Base-by-base conservation (phyloP, 1,140 invertebrate genomes). In the Asbolus verrucosus region DNA sequence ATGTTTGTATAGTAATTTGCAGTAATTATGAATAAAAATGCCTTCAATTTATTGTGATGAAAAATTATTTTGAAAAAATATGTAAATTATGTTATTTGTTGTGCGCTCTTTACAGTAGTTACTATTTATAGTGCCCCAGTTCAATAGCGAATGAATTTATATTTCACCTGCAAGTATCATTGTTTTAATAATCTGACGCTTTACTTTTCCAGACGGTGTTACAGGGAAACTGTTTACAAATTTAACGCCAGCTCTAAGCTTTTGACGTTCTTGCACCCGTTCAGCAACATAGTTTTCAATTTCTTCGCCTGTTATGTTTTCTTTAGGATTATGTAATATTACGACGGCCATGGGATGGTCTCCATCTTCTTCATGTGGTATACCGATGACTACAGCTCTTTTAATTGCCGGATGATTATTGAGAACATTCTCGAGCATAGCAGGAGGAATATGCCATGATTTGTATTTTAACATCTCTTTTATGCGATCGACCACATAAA, bases 391-490 rank as follows among this genome's bases (percentile, higher is more conserved):
- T 0, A 87, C 90, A 1, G 83, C 88, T 70, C 92, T 90, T 24
- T 81, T 76, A 1, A 94, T 85, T 0, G 79, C 84, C 0, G 87
- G 85, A 80, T 92, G 89, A 15, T 81, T 79, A 1, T 87, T 73
- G 4, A 94, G 81, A 6, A 92, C 75, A 30, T 82, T 83, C 79
- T 94, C 92, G 6, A 94, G 84, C 72, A 82, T 81, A 1, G 81
- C 79, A 19, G 83, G 84, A 3, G 81, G 81, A 31, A 85, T 84
- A 77, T 85, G 85, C 54, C 82, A 79, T 15, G 81, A 84, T 77
- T 84, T 84, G 50, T 88, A 91, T 81, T 93, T 92, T 39, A 93
- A 91, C 24, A 93, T 82, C 76, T 92, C 90, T 73, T 92, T 93
- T 19, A 91, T 80, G 59, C 92, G 82, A 71, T 91, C 91, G 2